phyloP scores from a whole-genome alignment of 2,888 invertebrate genomes.

The Hypomecis atomaria region DNA sequence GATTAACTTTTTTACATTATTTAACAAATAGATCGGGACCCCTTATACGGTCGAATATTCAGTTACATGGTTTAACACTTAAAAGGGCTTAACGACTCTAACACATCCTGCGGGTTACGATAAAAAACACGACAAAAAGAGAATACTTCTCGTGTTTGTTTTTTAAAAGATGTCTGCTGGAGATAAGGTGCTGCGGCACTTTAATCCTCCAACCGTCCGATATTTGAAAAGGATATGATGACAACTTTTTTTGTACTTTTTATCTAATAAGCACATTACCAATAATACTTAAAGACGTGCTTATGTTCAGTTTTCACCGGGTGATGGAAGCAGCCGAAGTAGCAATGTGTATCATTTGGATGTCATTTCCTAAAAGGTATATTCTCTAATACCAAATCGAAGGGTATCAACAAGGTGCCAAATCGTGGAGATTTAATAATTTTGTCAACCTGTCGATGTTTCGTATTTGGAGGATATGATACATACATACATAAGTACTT shows the following conservation, averaged over 20 bases:
- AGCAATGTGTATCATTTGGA: slow-evolving; percentile 42
- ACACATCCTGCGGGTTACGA: slow-evolving; percentile 85
- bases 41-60: slow-evolving; percentile 82
- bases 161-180: slow-evolving; percentile 84
- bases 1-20: slow-evolving; percentile 82
- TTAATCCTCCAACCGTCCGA: slow-evolving; percentile 82
- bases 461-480: too few relatives aligned
- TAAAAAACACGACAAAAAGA: slow-evolving; percentile 82
- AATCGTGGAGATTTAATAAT: too few relatives aligned
- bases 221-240: slow-evolving; percentile 85
- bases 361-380: background rate
- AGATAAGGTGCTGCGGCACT: slow-evolving; percentile 83
- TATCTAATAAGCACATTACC: slow-evolving; percentile 79
- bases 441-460: too few relatives aligned
- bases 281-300: slow-evolving; percentile 67
- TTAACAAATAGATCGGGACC: slow-evolving; percentile 83
- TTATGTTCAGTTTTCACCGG: slow-evolving; percentile 41
- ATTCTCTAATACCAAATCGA: too few relatives aligned
- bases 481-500: too few relatives aligned
- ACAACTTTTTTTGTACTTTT: slow-evolving; percentile 79
- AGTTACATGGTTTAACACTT: slow-evolving; percentile 85
- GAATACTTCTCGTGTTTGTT: slow-evolving; percentile 82
- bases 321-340: slow-evolving; percentile 37
- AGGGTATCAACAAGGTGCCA: too few relatives aligned
- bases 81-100: slow-evolving; percentile 85